A percentile compares a stretch with the other conserved stretches of the same genome.
phyloP scores from a whole-genome alignment of 2,113 vertebrate species.

The Dascyllus trimaculatus region DNA sequence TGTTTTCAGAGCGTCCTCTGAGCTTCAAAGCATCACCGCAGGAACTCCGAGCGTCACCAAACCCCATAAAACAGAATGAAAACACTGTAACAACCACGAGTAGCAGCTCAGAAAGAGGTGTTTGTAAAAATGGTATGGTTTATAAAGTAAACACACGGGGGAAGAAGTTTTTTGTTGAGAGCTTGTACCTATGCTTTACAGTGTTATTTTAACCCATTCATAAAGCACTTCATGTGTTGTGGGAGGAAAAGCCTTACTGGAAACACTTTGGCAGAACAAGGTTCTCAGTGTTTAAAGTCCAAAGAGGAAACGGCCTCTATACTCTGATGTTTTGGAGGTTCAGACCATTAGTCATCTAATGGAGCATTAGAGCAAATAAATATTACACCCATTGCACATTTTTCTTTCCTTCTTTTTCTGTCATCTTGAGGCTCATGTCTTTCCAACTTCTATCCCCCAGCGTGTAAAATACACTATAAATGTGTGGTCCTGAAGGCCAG shows the following conservation, averaged over 20 bases:
- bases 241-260: slow-evolving; percentile 26
- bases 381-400: too few species aligned
- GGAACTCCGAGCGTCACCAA: slow-evolving; percentile 32
- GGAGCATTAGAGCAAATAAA: too few species aligned
- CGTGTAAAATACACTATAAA: too few species aligned
- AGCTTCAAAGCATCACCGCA: slow-evolving; percentile 21
- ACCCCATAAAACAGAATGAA: slow-evolving; percentile 6
- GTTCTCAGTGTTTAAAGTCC: not conserved
- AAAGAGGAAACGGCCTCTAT: not conserved
- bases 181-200: not conserved
- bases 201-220: slow-evolving; percentile 47
- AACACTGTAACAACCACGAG: slow-evolving; percentile 15
- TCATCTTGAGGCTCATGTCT: too few species aligned
- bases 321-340: too few species aligned
- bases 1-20: slow-evolving; percentile 28
- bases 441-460: too few species aligned
- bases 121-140: not conserved
- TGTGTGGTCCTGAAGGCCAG: too few species aligned
- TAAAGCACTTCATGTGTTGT: slow-evolving; percentile 28
- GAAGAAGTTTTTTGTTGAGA: too few species aligned
- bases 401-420: too few species aligned
- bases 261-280: slow-evolving; percentile 31
- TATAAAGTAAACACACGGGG: too few species aligned
- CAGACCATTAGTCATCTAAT: too few species aligned
- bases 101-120: not conserved